Evolutionary conservation across 2,797 vertebrate genomes (phyloP).

Genomic region (Macropus fuliginosus): DNA sequence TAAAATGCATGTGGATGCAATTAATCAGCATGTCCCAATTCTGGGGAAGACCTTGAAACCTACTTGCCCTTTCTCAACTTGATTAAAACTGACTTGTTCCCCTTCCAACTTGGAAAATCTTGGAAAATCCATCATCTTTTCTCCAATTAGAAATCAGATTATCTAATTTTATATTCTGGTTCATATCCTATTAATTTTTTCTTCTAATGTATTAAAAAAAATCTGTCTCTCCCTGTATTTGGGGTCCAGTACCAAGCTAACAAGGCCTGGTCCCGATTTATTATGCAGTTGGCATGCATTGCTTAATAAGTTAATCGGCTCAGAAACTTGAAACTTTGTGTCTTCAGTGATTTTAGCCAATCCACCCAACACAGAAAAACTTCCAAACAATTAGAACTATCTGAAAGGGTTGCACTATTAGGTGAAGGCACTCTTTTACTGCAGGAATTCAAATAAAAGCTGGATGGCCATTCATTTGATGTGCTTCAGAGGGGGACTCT

Average conservation of each 20-base stretch:
- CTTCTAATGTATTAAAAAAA: neutral
- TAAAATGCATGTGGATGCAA: neutral
- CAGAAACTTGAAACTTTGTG: neutral
- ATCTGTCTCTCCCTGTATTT: neutral
- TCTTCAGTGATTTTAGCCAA: neutral
- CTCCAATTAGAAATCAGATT: neutral
- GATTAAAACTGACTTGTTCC: neutral
- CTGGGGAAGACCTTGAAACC: neutral
- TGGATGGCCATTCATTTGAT: neutral
- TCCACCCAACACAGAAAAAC: neutral
- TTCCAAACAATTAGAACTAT: neutral
- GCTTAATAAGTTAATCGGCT: neutral
- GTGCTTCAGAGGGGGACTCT: neutral
- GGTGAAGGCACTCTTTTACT: neutral
- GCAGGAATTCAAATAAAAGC: neutral
- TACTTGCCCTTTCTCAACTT: neutral
- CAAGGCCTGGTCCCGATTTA: neutral
- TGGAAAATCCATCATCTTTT: neutral
- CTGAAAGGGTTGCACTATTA: neutral
- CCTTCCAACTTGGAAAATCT: neutral
- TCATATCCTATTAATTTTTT: neutral
- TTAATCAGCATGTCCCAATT: neutral
- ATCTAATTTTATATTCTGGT: neutral
- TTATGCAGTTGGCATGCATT: neutral
- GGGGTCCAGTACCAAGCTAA: neutral